Percentiles rank a stretch among this genome's conserved stretches.
Evolutionary conservation across 1,140 invertebrate species (phyloP).

Genomic region (Amphibalanus amphitrite): DNA sequence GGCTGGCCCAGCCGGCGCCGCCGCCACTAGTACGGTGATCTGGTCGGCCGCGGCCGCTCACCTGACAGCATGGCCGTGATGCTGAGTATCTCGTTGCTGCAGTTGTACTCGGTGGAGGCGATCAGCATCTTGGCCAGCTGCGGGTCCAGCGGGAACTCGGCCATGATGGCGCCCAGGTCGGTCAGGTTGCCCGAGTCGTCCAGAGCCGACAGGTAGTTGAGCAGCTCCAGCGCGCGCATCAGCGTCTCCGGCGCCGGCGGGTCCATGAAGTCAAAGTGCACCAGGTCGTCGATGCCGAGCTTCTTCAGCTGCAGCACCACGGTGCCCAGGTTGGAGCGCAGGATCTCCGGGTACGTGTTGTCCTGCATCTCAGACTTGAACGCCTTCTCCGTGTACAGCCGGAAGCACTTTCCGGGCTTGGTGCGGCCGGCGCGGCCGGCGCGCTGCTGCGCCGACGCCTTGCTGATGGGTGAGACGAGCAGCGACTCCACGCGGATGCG

Average conservation of each 20-base stretch:
- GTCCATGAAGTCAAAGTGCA: slow-evolving; percentile 99
- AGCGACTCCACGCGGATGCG: slow-evolving; percentile 93
- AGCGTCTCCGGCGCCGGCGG: slow-evolving; percentile 99
- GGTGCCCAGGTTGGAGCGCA: slow-evolving; percentile 87
- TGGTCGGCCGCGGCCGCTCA: slow-evolving; percentile 30
- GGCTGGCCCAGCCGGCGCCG: too few species aligned
- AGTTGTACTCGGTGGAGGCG: slow-evolving; percentile 69
- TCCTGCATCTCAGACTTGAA: slow-evolving; percentile 99
- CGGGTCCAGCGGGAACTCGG: slow-evolving; percentile 97
- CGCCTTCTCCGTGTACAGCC: slow-evolving; percentile 96
- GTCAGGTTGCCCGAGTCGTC: slow-evolving; percentile 87
- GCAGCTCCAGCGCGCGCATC: slow-evolving; percentile 93
- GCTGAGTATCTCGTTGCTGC: slow-evolving; percentile 97
- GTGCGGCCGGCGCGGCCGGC: slow-evolving; percentile 94
- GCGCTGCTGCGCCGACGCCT: slow-evolving; percentile 97
- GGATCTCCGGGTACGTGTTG: slow-evolving; percentile 98
- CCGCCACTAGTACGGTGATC: too few species aligned
- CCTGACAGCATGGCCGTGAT: slow-evolving; percentile 99
- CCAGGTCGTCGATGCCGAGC: slow-evolving; percentile 95
- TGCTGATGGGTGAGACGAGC: slow-evolving; percentile 94
- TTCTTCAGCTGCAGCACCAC: slow-evolving; percentile 98
- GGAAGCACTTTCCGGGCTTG: slow-evolving; percentile 92
- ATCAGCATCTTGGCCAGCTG: slow-evolving; percentile 99
- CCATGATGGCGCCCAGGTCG: slow-evolving; percentile 95
- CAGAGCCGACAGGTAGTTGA: slow-evolving; percentile 91